Evolutionary conservation across 2,888 invertebrate species (phyloP).

Genomic region (Tiliacea aurago): DNA sequence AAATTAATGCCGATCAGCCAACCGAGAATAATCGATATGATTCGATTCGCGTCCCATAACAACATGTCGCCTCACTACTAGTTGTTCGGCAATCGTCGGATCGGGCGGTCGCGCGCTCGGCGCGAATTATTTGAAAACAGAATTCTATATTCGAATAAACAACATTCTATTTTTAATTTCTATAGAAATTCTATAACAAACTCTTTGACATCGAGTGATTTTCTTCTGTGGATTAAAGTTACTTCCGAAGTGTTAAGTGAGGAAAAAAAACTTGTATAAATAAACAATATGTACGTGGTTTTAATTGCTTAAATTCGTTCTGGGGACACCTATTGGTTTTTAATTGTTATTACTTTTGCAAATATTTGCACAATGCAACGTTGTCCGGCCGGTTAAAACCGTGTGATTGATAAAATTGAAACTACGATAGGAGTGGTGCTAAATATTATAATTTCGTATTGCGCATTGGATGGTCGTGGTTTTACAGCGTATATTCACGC

Average conservation of each 20-base stretch:
- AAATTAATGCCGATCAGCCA: conserved; percentile 25
- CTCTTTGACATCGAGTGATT: conserved; percentile 32
- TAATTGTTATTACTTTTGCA: conserved; percentile 51
- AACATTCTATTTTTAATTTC: conserved; percentile 44
- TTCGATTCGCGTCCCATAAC: conserved; percentile 54
- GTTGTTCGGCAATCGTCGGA: conserved; percentile 77
- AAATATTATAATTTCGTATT: conserved; percentile 39
- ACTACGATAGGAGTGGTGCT: conserved; percentile 53
- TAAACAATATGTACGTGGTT: conserved; percentile 34
- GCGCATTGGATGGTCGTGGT: conserved; percentile 41
- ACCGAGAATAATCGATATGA: conserved; percentile 56
- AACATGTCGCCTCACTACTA: conserved; percentile 79
- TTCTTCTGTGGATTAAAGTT: conserved; percentile 32
- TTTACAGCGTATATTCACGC: conserved; percentile 35
- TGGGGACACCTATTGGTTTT: conserved; percentile 73
- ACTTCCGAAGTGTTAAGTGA: conserved; percentile 30
- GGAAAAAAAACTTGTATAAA: conserved; percentile 6
- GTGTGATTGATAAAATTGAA: conserved; percentile 52
- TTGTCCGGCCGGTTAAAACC: conserved; percentile 10
- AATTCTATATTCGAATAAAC: conserved; percentile 54
- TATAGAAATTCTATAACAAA: conserved; percentile 20
- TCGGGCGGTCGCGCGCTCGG: conserved; percentile 77
- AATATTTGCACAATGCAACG: conserved; percentile 24
- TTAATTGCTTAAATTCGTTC: conserved; percentile 74
- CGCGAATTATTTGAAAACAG: conserved; percentile 57